Conservation (phyloP, 2,113 vertebrate species). For the Pteropus alecto region DNA sequence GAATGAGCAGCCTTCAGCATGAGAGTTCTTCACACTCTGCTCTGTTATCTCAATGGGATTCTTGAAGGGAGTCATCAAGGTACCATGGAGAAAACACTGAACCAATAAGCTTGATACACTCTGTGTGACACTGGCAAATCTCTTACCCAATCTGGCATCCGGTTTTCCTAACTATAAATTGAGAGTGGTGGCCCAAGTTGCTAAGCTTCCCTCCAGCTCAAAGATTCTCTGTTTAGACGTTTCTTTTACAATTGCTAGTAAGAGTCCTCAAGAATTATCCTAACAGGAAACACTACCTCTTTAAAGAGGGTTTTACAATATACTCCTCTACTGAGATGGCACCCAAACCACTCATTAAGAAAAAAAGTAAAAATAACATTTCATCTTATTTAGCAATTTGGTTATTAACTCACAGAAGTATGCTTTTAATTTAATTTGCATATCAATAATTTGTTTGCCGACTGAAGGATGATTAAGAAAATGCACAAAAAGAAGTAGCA, state of each 20-base stretch:
- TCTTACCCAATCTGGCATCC: not conserved
- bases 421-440: slow-evolving; percentile 38
- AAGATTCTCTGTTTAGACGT: not conserved
- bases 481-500: not conserved
- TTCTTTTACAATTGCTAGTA: slow-evolving; percentile 6
- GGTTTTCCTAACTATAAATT: not conserved
- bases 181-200: not conserved
- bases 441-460: slow-evolving; percentile 21
- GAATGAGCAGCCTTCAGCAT: not conserved
- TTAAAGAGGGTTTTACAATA: slow-evolving; percentile 6
- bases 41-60: not conserved
- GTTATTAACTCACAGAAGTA: slow-evolving; percentile 2
- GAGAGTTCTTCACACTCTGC: not conserved
- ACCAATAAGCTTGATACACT: too few relatives aligned
- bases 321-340: not conserved
- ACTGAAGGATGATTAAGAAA: not conserved
- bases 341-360: not conserved
- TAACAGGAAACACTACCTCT: not conserved
- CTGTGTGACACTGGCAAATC: not conserved
- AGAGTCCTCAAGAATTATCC: slow-evolving; percentile 19
- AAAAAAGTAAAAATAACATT: slow-evolving; percentile 37
- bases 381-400: slow-evolving; percentile 41
- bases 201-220: not conserved
- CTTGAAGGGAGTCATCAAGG: not conserved
- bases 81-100: not conserved